phyloP scores from a whole-genome alignment of 2,797 vertebrate genomes.

The Periophthalmus magnuspinnatus region DNA sequence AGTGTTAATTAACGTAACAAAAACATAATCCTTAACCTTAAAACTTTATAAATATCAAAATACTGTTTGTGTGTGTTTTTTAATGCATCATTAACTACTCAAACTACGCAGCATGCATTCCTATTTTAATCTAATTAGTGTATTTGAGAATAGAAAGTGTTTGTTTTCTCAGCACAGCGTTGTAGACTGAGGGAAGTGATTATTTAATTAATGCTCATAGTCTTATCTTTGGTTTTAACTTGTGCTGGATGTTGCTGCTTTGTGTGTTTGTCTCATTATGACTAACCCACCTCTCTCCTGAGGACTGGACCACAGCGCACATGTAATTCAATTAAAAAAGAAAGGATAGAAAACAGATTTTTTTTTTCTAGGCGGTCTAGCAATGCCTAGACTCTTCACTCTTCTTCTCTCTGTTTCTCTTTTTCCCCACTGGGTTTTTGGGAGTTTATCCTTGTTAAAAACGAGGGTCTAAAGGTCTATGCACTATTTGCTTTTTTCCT shows the following conservation, averaged over 20 bases:
- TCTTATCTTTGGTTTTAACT: constrained; percentile 43
- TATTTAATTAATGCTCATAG: constrained; percentile 35
- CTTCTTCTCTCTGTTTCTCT: too few species aligned
- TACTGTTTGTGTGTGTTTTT: too few species aligned
- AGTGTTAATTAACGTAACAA: too few species aligned
- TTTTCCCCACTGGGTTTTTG: too few species aligned
- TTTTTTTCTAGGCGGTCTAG: too few species aligned
- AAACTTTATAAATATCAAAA: too few species aligned
- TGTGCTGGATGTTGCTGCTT: constrained; percentile 17
- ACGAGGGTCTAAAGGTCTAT: too few species aligned
- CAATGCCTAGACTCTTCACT: too few species aligned
- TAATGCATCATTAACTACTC: not conserved
- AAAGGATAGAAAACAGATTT: constrained; percentile 19
- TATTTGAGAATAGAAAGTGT: constrained; percentile 25
- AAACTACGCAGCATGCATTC: not conserved
- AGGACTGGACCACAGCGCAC: constrained; percentile 31
- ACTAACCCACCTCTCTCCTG: constrained; percentile 51
- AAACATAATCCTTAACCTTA: too few species aligned
- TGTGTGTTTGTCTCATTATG: constrained; percentile 51
- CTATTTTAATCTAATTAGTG: constrained; percentile 21
- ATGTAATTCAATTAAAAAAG: constrained; percentile 50
- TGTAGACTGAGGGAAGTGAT: constrained; percentile 5
- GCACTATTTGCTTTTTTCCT: too few species aligned
- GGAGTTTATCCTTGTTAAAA: too few species aligned
- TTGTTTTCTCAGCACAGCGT: not conserved